Conservation (phyloP, 2,113 vertebrate species). For the Albula glossodonta region DNA sequence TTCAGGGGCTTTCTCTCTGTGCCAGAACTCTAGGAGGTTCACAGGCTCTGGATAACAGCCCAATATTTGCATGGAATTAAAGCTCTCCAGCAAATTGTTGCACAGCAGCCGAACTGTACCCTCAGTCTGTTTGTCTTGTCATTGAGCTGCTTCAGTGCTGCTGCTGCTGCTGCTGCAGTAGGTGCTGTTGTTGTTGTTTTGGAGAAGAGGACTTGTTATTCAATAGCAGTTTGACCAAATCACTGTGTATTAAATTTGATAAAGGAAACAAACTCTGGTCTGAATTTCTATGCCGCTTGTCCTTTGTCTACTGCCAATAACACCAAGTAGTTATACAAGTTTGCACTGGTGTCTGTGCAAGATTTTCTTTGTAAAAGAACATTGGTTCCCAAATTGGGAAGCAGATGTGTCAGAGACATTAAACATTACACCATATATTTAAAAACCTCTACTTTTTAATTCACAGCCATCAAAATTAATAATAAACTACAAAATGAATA, state of each 20-base stretch:
- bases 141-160: constrained; percentile 17
- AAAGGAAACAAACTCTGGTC: not conserved
- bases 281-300: not conserved
- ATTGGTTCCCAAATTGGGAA: too few species aligned
- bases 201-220: not conserved
- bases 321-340: too few species aligned
- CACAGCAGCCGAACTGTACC: constrained; percentile 11
- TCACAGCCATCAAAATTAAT: too few species aligned
- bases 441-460: too few species aligned
- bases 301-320: not conserved
- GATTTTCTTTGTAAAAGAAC: too few species aligned
- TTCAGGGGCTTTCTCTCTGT: not conserved
- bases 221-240: constrained; percentile 18
- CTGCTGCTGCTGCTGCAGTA: not conserved
- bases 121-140: constrained; percentile 16
- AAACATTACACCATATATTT: too few species aligned
- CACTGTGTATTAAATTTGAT: not conserved
- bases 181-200: constrained; percentile 3
- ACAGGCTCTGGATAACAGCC: not conserved
- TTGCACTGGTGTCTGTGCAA: too few species aligned
- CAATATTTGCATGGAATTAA: constrained; percentile 24
- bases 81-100: constrained; percentile 18
- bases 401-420: too few species aligned
- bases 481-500: too few species aligned
- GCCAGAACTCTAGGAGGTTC: not conserved